Base-by-base conservation (phyloP, 2,113 vertebrate species). In the Tragelaphus strepsiceros region DNA sequence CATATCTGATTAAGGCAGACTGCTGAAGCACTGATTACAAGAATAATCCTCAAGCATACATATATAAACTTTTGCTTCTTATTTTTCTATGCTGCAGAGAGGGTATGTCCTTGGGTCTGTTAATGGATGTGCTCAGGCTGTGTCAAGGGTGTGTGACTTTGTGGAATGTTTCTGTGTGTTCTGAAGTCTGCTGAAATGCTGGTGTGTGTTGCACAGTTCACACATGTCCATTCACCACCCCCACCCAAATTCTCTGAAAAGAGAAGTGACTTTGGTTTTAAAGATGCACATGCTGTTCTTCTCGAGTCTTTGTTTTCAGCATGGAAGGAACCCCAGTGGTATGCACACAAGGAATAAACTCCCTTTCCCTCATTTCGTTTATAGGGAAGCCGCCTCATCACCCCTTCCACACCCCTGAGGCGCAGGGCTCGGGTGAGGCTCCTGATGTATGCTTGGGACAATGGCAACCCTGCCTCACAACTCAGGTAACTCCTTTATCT, bases 401-500 rank as follows among this genome's bases (percentile, higher is more conserved):
- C 43, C 46, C 92, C 11, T n/a, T 51, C 39, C 16, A 86, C 24
- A 17, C 54, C 5, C 95, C 67, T 17, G 78, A 58, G 74, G 51
- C 81, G 77, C 82, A 53, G 89, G 77, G 92, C 71, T 97, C 97
- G 28, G 95, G 96, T 90, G 85, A 97, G 32, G 81, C 61, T 35
- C 97, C 22, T 74, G 56, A 86, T 92, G 95, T 98, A 64, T 97
- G 98, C 97, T 90, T 99, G 97, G 99, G 99, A 94, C 98, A 97
- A 59, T 97, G 99, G 58, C 99, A 99, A 88, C 98, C 99, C 88
- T 97, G 97, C 64, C 97, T 99, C 77, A 98, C 98, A 74, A 80
- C 97, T 71, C 99, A 99, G 99, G 99, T 99, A 98, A 98, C 6
- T 15, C 67, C 49, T 64, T n/a, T 16, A 11, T 43, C 71, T 74